A percentile compares a stretch with the other conserved stretches of the same genome.
Evolutionary conservation across 2,797 vertebrate genomes (phyloP).

Genomic region (Rhinella marina): DNA sequence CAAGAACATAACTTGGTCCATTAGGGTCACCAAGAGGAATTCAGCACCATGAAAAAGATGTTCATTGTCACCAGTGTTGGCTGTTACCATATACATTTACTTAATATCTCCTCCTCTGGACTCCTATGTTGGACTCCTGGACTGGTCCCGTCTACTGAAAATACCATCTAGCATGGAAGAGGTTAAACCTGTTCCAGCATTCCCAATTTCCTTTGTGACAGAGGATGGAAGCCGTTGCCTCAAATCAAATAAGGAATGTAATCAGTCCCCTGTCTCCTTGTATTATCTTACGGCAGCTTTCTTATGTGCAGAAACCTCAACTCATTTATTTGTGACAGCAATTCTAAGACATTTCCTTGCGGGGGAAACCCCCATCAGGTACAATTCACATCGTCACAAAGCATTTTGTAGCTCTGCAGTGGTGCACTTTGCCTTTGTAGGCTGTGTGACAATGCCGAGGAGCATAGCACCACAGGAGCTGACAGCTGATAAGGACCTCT

Average conservation of each 20-base stretch:
- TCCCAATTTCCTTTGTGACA: constrained; percentile 15
- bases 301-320: background rate
- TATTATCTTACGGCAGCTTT: background rate
- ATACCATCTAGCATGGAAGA: background rate
- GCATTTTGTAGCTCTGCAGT: background rate
- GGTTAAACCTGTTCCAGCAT: constrained; percentile 2
- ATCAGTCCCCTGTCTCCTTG: constrained; percentile 45
- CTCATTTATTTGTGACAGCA: background rate
- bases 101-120: too few relatives aligned
- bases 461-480: background rate
- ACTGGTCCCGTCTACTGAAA: background rate
- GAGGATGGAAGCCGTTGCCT: background rate
- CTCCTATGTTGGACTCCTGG: too few relatives aligned
- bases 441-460: background rate
- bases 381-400: background rate
- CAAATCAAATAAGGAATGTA: constrained; percentile 26
- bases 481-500: constrained; percentile 40
- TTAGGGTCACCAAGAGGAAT: background rate
- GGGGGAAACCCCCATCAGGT: constrained; percentile 30
- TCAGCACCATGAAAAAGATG: too few relatives aligned
- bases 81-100: too few relatives aligned
- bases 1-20: background rate
- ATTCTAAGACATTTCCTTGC: constrained; percentile 7
- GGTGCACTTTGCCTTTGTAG: background rate
- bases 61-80: too few relatives aligned